A percentile compares a stretch with the other conserved stretches of the same genome.
These are phyloP conservation scores for Tonatia bakeri DNA, from an alignment of 2,113 vertebrate genomes.

Conservation along the genomic window DNA sequence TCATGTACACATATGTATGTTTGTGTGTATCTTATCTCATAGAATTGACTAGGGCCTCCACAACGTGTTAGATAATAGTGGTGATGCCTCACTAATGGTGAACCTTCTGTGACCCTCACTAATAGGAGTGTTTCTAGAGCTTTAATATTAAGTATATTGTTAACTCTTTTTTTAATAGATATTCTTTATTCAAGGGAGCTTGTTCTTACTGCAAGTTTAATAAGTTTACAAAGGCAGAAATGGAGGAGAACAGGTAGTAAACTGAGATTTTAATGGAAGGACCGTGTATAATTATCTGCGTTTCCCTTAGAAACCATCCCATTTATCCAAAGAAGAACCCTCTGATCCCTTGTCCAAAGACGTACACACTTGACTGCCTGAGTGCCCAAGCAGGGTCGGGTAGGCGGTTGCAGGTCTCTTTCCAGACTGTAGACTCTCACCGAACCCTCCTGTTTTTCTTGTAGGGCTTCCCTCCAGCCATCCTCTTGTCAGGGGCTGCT, in stretches of 20 bases:
- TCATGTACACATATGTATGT: neutral
- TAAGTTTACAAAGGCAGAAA: neutral
- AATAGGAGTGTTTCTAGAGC: neutral
- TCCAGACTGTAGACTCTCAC: neutral
- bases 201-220: neutral
- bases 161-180: neutral
- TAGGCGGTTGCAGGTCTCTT: neutral
- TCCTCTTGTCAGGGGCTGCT: neutral
- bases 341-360: neutral
- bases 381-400: neutral
- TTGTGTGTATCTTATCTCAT: neutral
- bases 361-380: neutral
- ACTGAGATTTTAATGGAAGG: neutral
- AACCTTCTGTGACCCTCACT: neutral
- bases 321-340: neutral
- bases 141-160: neutral
- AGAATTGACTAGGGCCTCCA: neutral
- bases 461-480: neutral
- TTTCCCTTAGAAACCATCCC: neutral
- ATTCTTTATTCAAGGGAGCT: neutral
- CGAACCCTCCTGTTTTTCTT: neutral
- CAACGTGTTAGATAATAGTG: neutral
- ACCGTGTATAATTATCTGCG: neutral
- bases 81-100: neutral
- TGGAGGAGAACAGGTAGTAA: neutral